phyloP scores from a whole-genome alignment of 2,888 invertebrate genomes.

The Papilio gigon region DNA sequence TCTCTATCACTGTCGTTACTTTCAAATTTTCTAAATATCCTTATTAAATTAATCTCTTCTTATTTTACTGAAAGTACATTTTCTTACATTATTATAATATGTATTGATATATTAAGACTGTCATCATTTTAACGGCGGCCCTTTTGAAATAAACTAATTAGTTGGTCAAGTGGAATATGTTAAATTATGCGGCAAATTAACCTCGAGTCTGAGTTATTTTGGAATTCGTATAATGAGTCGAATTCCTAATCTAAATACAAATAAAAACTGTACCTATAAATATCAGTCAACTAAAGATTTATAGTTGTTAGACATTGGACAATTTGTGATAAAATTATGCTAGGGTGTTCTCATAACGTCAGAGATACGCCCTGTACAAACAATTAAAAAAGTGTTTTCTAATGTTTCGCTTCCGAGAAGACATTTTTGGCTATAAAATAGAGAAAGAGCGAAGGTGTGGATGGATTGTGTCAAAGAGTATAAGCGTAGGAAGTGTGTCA shows the following conservation, averaged over 20 bases:
- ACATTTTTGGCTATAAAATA: too few species aligned
- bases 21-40: too few species aligned
- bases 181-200: slow-evolving; percentile 8
- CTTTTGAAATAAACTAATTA: slow-evolving; percentile 29
- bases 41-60: too few species aligned
- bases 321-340: background rate
- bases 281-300: background rate
- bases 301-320: background rate
- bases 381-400: too few species aligned
- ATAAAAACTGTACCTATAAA: background rate
- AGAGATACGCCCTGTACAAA: background rate
- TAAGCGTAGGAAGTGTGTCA: too few species aligned
- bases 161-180: slow-evolving; percentile 21
- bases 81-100: too few species aligned
- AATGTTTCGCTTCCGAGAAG: too few species aligned
- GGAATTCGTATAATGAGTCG: background rate
- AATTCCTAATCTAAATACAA: background rate
- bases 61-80: too few species aligned
- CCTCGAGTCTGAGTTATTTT: slow-evolving; percentile 1
- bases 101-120: slow-evolving; percentile 28
- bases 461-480: too few species aligned
- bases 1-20: too few species aligned
- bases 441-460: too few species aligned
- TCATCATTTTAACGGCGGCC: slow-evolving; percentile 17
- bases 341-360: background rate